phyloP scores from a whole-genome alignment of 2,113 vertebrate genomes.

The Tretioscincus oriximinensis region DNA sequence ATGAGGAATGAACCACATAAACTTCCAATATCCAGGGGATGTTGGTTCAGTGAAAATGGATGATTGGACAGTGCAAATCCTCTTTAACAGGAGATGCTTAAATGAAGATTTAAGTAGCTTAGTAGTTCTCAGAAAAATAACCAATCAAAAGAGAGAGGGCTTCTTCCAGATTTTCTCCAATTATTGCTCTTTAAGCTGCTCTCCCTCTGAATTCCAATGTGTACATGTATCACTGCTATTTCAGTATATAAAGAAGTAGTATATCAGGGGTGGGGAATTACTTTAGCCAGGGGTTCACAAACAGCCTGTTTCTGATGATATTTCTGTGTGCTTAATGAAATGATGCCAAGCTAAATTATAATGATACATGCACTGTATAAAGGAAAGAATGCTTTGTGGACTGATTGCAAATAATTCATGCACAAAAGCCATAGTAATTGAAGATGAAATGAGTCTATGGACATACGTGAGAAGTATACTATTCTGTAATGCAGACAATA shows the following conservation, averaged over 20 bases:
- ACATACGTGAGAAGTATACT: no score
- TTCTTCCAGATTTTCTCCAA: not conserved
- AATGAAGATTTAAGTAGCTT: slow-evolving; percentile 14
- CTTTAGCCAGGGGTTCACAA: no score
- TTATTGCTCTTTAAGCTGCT: not conserved
- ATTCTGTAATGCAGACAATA: no score
- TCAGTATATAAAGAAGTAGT: not conserved
- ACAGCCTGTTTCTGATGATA: no score
- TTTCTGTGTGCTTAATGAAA: no score
- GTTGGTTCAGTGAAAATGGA: slow-evolving; percentile 40
- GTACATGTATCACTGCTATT: not conserved
- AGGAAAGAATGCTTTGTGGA: no score
- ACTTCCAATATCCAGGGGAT: not conserved
- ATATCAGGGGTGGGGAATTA: not conserved
- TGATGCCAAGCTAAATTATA: no score
- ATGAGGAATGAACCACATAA: not conserved
- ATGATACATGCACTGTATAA: no score
- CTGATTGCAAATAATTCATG: no score
- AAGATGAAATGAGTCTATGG: no score
- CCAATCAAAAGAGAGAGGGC: not conserved
- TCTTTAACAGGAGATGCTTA: slow-evolving; percentile 11
- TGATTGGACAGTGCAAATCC: not conserved
- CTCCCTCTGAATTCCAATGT: not conserved
- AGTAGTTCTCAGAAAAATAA: not conserved
- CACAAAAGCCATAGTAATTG: no score